Percentiles rank a stretch among this genome's conserved stretches.
Evolutionary conservation across 2,113 vertebrate genomes (phyloP).

Genomic region (Epinephelus moara): DNA sequence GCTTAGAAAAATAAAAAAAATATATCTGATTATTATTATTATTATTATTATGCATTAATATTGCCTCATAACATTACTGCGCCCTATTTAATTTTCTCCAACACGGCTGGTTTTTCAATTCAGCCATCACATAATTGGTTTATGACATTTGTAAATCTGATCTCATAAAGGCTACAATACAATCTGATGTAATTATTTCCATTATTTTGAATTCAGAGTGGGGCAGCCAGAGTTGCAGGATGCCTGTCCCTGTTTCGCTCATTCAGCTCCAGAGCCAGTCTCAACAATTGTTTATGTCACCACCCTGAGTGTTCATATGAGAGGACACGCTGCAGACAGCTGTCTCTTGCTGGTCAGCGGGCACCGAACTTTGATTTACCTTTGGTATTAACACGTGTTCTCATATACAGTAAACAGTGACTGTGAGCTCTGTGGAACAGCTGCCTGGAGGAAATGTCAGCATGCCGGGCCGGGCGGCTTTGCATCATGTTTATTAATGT

Average conservation of each 20-base stretch:
- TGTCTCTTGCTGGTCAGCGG: not conserved
- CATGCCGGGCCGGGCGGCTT: not conserved
- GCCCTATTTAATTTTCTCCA: not conserved
- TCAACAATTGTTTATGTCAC: not conserved
- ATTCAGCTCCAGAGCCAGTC: not conserved
- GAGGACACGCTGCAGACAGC: not conserved
- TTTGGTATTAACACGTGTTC: not conserved
- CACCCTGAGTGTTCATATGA: not conserved
- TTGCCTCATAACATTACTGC: not conserved
- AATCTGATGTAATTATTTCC: not conserved
- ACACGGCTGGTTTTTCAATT: not conserved
- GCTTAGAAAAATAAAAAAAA: not conserved
- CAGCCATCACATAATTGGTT: not conserved
- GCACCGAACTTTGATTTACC: not conserved
- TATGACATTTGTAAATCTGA: constrained; percentile 5
- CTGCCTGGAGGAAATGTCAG: not conserved
- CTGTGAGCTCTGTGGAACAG: not conserved
- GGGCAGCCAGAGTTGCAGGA: not conserved
- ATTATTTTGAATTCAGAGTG: not conserved
- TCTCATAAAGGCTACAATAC: not conserved
- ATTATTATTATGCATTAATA: not conserved
- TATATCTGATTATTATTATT: not conserved
- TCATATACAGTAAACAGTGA: not conserved
- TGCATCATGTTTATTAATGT: not conserved
- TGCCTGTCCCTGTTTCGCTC: not conserved